Evolutionary conservation across 2,113 vertebrate species (phyloP), one percentile per base, ranked within the genome.

Genomic region (Laterallus jamaicensis): DNA sequence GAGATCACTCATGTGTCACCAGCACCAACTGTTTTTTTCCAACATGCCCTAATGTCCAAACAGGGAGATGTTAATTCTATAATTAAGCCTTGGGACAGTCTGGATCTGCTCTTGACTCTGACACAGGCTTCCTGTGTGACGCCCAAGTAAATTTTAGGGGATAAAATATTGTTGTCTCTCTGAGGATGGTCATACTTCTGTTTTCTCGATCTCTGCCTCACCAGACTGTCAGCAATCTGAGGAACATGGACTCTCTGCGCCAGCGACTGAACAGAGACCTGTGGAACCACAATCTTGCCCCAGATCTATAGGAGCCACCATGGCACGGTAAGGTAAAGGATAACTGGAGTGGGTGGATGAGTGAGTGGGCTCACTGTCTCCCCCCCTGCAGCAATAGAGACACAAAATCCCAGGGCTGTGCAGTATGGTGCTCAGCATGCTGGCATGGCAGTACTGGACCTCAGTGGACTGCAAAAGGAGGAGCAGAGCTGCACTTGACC

Each of bases 291-390:
- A 6, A 32, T 18, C 32, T 68, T 59, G 20, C 42, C 73, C 22
- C 4, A 12, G n/a, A 37, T 28, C 52, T 17, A 5, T 4, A 44
- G 62, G 44, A 83, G 7, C 35, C 44, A 12, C 39, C 29, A 6
- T 0, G 1, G 28, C 37, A 31, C 4, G 3, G 15, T 12, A 19
- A 67, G 54, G 24, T 52, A 17, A 39, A 49, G 52, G 52, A 16
- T 14, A 37, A 44, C 2, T 10, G 58, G 35, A 62, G 20, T 0
- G 0, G n/a, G 63, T 49, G 54, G 54, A 50, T 0, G 5, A 28
- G 37, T 0, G 0, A 22, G 28, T 17, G 74, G 52, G 54, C 26
- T 77, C 3, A 0, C 15, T 11, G 32, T 11, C 8, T 12, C 15
- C 14, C 20, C 16, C 18, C 11, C 3, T 5, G 17, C 32, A 32